A percentile compares a stretch with the other conserved stretches of the same genome.
Evolutionary conservation across 2,888 invertebrate genomes (phyloP).

Genomic region (Mellilla xanthometata): DNA sequence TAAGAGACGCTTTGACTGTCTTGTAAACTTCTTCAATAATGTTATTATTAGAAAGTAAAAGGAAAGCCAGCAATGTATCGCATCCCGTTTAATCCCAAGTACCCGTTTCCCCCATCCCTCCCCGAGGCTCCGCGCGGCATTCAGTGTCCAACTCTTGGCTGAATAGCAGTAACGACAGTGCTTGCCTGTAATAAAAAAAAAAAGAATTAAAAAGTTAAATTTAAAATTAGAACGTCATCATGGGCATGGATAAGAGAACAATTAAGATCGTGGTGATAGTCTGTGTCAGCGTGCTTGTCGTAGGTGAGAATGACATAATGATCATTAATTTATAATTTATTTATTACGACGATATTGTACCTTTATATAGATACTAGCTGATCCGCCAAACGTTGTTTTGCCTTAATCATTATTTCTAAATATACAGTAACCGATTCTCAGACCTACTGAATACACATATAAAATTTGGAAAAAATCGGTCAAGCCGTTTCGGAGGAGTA

Average conservation of each 20-base stretch:
- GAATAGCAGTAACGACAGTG: constrained; percentile 1
- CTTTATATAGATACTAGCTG: too few species aligned
- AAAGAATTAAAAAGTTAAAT: too few species aligned
- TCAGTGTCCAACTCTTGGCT: constrained; percentile 17
- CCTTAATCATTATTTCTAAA: too few species aligned
- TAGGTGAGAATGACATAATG: constrained; percentile 53
- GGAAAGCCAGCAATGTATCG: constrained; percentile 45
- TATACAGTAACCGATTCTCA: too few species aligned
- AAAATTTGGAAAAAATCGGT: too few species aligned
- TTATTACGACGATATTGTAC: too few species aligned
- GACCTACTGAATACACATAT: too few species aligned
- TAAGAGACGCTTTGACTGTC: too few species aligned
- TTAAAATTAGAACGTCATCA: constrained; percentile 30
- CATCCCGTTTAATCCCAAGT: constrained; percentile 13
- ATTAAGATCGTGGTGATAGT: constrained; percentile 66
- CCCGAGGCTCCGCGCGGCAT: constrained; percentile 12
- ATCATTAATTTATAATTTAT: background rate
- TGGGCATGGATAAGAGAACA: constrained; percentile 70
- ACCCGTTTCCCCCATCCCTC: background rate
- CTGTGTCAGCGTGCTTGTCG: constrained; percentile 51
- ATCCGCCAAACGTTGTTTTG: too few species aligned
- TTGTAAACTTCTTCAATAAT: too few species aligned
- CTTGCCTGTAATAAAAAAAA: background rate
- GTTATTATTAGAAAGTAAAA: too few species aligned
- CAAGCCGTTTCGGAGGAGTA: too few species aligned